phyloP scores from a whole-genome alignment of 2,888 invertebrate genomes.

The Octonoba sinensis region DNA sequence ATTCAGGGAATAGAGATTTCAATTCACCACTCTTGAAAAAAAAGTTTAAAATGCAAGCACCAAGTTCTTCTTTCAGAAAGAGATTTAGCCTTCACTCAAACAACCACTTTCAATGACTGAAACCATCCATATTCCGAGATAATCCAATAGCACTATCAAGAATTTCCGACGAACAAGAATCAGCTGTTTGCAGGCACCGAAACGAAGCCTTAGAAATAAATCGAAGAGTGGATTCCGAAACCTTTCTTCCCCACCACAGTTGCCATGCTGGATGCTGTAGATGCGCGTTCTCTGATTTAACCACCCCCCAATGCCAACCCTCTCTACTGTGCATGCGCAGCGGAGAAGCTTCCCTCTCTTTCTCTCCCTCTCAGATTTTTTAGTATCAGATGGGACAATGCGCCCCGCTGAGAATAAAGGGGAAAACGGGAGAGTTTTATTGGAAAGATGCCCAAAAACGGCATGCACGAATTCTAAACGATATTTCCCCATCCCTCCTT shows the following conservation, averaged over 20 bases:
- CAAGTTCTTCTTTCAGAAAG: no score
- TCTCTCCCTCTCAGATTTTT: conserved; percentile 5
- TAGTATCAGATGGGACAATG: conserved; percentile 28
- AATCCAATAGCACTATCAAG: conserved; percentile 6
- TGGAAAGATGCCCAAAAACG: conserved; percentile 36
- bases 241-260: conserved; percentile 22
- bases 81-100: no score
- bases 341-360: not conserved
- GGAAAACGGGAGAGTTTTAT: conserved; percentile 19
- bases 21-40: no score
- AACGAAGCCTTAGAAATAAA: conserved; percentile 17
- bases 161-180: not conserved
- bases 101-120: no score
- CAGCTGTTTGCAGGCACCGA: not conserved
- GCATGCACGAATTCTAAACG: not conserved
- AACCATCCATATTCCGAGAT: conserved; percentile 2
- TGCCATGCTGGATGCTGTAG: conserved; percentile 37
- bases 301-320: not conserved
- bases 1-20: no score
- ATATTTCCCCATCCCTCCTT: conserved; percentile 1
- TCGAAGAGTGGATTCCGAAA: conserved; percentile 22
- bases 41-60: no score
- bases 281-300: conserved; percentile 21
- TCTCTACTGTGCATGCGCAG: conserved; percentile 16
- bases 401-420: conserved; percentile 29